phyloP scores from a whole-genome alignment of 2,888 invertebrate genomes.

The Galerucella nymphaeae region DNA sequence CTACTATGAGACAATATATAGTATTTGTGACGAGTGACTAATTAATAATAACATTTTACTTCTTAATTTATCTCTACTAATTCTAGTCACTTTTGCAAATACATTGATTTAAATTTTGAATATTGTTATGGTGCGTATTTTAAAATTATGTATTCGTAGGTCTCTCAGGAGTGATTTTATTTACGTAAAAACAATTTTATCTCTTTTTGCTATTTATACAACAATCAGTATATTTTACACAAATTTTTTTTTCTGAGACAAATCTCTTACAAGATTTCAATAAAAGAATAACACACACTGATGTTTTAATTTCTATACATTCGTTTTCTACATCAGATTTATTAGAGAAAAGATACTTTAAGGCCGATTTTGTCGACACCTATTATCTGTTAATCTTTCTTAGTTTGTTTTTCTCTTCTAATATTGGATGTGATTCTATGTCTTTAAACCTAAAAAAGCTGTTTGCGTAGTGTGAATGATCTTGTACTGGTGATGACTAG shows the following conservation, averaged over 20 bases:
- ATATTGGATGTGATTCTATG: too few relatives aligned
- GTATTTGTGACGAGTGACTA: slow-evolving; percentile 56
- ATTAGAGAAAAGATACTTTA: too few relatives aligned
- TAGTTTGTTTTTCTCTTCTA: too few relatives aligned
- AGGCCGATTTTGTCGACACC: too few relatives aligned
- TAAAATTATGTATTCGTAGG: slow-evolving; percentile 16
- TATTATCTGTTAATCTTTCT: too few relatives aligned
- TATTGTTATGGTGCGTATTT: slow-evolving; percentile 29
- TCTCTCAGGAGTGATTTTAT: not conserved
- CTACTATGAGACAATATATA: slow-evolving; percentile 56
- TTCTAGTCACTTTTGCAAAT: slow-evolving; percentile 51
- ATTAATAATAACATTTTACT: slow-evolving; percentile 43
- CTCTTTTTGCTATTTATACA: not conserved
- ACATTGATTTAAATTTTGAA: slow-evolving; percentile 31
- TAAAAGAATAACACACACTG: not conserved
- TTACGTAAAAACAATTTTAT: not conserved
- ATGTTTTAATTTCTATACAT: not conserved
- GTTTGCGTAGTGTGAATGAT: too few relatives aligned
- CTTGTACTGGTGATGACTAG: too few relatives aligned
- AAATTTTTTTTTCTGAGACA: not conserved
- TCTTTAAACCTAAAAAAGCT: too few relatives aligned
- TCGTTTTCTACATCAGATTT: too few relatives aligned
- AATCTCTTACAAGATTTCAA: slow-evolving; percentile 3
- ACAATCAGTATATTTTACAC: not conserved
- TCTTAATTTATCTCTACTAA: slow-evolving; percentile 42